Evolutionary conservation across 37 sponge, comb jelly and placozoan species (phyloP), one percentile per base, ranked within the genome.

Genomic region (Mnemiopsis leidyi): DNA sequence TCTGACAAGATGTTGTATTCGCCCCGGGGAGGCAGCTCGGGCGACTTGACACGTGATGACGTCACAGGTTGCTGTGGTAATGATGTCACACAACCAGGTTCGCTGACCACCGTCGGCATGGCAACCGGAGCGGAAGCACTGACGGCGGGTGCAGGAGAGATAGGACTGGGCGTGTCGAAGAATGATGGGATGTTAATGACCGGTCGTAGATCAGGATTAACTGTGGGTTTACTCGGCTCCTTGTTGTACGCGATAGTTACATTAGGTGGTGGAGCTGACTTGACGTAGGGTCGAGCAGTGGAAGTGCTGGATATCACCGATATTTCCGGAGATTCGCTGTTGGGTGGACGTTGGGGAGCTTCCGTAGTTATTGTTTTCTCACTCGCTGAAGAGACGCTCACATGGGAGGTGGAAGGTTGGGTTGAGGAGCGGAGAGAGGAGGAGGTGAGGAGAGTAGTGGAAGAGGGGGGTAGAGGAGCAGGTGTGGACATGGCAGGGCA

Each of bases 1-100:
- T 85, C 90, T 1, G 90, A 85, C 24, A 85, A 61, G 48, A 40
- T 40, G 90, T 85, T 39, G 35, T 36, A 85, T 61, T 85, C 90
- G 0, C 36, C 39, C 0, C 90, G 90, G 28, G 90, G 35, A 25
- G 90, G 90, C 61, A 85, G 90, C 30, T 85, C 61, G 28, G 90
- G 90, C 3, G 61, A 23, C 23, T 23, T 18, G 24, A 7, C 48
- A 38, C 90, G 38, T 79, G 82, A 79, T 7, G 76, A n/a, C 82
- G 82, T 79, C 36, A 31, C 9, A 23, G 36, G 36, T 34, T 36
- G 35, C 7, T 32, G 33, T 28, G 82, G 32, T 35, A 36, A 7
- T 2, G 82, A 79, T 21, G 82, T 79, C 82, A 32, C 29, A 7
- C 16, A 7, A 26, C 82, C 82, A 69, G 73, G 73, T 3, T 21